Evolutionary conservation across 1,140 invertebrate genomes (phyloP).

Genomic region (Schlechtendalia chinensis): DNA sequence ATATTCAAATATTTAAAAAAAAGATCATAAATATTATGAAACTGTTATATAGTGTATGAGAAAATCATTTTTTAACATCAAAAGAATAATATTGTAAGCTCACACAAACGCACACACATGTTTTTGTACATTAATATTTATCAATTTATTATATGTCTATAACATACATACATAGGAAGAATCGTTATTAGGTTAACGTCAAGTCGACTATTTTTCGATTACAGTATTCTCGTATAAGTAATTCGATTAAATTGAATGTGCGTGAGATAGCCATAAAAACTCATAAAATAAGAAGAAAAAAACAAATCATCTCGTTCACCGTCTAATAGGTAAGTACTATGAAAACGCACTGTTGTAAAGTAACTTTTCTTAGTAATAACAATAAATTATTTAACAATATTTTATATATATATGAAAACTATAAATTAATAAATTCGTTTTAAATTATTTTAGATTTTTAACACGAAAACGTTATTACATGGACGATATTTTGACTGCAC

Average conservation of each 20-base stretch:
- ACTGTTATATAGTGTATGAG: background rate
- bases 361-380: too few species aligned
- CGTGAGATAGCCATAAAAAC: background rate
- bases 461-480: too few species aligned
- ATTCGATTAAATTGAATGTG: constrained; percentile 11
- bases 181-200: background rate
- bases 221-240: background rate
- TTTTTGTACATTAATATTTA: background rate
- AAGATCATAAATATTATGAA: background rate
- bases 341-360: too few species aligned
- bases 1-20: constrained; percentile 6
- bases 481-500: too few species aligned
- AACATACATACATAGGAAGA: background rate
- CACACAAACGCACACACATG: background rate
- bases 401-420: too few species aligned
- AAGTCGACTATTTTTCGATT: background rate
- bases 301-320: background rate
- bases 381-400: too few species aligned
- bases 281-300: background rate
- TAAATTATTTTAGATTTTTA: too few species aligned
- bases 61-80: constrained; percentile 1
- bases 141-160: background rate
- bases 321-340: too few species aligned
- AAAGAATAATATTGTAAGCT: constrained; percentile 1
- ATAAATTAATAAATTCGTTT: too few species aligned